Conservation (phyloP, 2,113 vertebrate genomes). For the Aplodontia rufa region DNA sequence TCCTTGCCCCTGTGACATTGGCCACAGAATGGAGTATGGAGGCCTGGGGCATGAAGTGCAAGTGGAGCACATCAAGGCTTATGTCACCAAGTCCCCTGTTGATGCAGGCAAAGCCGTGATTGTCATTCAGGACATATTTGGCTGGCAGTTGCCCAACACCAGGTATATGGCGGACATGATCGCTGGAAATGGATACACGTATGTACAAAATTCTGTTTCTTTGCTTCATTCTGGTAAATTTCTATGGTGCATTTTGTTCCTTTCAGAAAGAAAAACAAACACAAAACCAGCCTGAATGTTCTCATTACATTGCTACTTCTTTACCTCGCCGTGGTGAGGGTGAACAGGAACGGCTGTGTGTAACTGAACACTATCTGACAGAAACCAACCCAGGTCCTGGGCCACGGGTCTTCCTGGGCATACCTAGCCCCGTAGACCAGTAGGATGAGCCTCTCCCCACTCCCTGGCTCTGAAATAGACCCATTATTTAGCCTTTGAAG, state of each 20-base stretch:
- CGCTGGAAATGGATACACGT: slow-evolving; percentile 92
- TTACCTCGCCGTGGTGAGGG: neutral
- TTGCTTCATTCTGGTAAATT: neutral
- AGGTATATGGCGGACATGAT: slow-evolving; percentile 95
- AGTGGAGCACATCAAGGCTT: slow-evolving; percentile 90
- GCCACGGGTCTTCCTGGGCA: neutral
- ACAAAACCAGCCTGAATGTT: neutral
- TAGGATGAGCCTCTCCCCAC: rapidly evolving
- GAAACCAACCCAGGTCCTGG: neutral
- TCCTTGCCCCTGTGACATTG: slow-evolving; percentile 91
- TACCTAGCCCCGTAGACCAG: too few relatives aligned
- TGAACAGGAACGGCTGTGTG: neutral
- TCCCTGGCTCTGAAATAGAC: neutral
- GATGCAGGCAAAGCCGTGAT: slow-evolving; percentile 90
- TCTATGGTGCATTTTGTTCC: neutral
- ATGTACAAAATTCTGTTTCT: slow-evolving; percentile 56
- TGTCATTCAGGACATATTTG: slow-evolving; percentile 93
- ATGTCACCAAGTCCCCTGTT: slow-evolving; percentile 86
- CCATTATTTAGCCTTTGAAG: neutral
- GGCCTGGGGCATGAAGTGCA: slow-evolving; percentile 90
- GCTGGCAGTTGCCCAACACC: slow-evolving; percentile 93
- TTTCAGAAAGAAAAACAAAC: neutral
- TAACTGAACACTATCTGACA: neutral
- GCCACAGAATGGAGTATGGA: slow-evolving; percentile 88
- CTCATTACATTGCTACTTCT: neutral